Base-by-base conservation (phyloP, 2,113 vertebrate genomes). In the Promerops cafer region DNA sequence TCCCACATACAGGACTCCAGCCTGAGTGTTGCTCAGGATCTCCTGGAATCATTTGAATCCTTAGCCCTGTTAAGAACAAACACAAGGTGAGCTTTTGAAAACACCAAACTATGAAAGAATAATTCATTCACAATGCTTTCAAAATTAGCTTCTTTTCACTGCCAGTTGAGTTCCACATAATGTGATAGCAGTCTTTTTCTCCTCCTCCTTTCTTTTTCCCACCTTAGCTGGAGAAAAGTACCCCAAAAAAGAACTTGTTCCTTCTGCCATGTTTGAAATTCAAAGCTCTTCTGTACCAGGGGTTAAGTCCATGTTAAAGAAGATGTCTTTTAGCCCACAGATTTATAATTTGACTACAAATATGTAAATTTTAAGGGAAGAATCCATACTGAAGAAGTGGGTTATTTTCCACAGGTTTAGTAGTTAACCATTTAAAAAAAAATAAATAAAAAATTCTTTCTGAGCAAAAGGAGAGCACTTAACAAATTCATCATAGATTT, bases 101-200 rank as follows among this genome's bases (percentile, higher is more conserved):
- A 37, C 14, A 15, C 52, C 40, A 71, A 16, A 31, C 22, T 64
- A 8, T 60, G 31, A 66, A 83, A 66, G 44, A 74, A 44, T 30
- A 77, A 21, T 77, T 76, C 0, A 42, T 77, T 57, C 45, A 49
- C 31, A 86, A 42, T 61, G 10, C 13, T 65, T 83, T 70, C 0
- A 6, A 83, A 88, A 53, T 31, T 19, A 59, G 13, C 40, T 59
- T 54, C 2, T 54, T 88, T 75, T 72, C 44, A 60, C 15, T 69
- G 13, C 30, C n/a, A 39, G 5, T 0, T 0, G 59, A 63, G 33
- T 23, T 35, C 19, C 11, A 21, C 40, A 28, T 12, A 56, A 59
- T 75, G 7, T 49, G 7, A 49, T 3, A 44, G 10, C 0, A 1
- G 5, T 50, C 4, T 33, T 17, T 64, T 54, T 69, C 31, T 4